Conservation (phyloP, 2,888 invertebrate species). For the Yponomeuta evonymella region DNA sequence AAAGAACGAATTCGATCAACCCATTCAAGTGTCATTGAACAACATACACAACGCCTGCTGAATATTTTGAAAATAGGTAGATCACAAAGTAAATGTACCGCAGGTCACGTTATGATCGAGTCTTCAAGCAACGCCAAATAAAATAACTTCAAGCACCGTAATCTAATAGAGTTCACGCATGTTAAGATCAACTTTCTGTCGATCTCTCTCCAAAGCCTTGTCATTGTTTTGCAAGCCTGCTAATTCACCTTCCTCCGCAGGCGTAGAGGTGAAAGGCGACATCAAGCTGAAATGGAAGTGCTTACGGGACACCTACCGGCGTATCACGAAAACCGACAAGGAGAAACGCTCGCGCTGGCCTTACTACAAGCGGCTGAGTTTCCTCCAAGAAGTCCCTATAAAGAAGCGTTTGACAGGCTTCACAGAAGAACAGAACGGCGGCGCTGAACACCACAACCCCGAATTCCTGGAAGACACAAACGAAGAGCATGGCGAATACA, state of each 20-base stretch:
- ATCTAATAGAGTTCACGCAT: too few relatives aligned
- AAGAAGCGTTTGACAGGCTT: background rate
- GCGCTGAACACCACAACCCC: background rate
- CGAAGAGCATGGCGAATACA: slow-evolving; percentile 5
- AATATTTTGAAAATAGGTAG: too few relatives aligned
- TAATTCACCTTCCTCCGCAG: slow-evolving; percentile 30
- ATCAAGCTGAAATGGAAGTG: slow-evolving; percentile 44
- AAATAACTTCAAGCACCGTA: too few relatives aligned
- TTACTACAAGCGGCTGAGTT: slow-evolving; percentile 35
- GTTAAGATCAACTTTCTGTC: too few relatives aligned
- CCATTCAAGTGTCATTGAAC: too few relatives aligned
- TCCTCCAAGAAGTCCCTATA: slow-evolving; percentile 27
- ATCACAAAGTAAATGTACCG: too few relatives aligned
- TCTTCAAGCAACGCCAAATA: too few relatives aligned
- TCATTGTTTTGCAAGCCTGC: too few relatives aligned
- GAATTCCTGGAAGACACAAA: background rate
- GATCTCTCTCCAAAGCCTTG: too few relatives aligned
- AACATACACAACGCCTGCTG: too few relatives aligned
- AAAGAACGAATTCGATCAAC: too few relatives aligned
- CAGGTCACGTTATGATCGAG: too few relatives aligned
- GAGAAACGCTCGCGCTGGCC: slow-evolving; percentile 42
- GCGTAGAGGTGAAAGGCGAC: slow-evolving; percentile 28
- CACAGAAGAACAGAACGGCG: background rate
- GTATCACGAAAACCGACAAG: slow-evolving; percentile 28
- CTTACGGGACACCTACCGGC: slow-evolving; percentile 40